These are phyloP conservation scores for Resseliella maxima DNA, from an alignment of 2,888 invertebrate genomes.

Conservation along the genomic window DNA sequence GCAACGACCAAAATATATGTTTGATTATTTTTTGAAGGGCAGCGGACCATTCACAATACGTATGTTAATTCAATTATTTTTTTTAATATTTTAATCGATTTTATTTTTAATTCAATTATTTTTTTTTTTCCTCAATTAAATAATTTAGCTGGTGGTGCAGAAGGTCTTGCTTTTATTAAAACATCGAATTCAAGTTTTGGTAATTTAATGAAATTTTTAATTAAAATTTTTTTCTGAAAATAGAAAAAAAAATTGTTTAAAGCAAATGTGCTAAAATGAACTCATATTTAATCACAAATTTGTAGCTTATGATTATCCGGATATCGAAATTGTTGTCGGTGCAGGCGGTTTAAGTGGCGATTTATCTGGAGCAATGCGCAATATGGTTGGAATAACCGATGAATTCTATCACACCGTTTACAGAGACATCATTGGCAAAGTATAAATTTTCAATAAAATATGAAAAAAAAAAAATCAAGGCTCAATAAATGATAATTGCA, in stretches of 20 bases:
- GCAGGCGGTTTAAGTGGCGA: constrained; percentile 82
- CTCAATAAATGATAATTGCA: too few species aligned
- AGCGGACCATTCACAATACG: constrained; percentile 78
- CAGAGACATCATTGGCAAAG: constrained; percentile 63
- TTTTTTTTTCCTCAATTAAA: background rate
- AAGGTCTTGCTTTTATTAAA: constrained; percentile 79
- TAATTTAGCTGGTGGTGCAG: constrained; percentile 75
- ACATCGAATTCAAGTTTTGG: constrained; percentile 71
- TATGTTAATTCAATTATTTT: background rate
- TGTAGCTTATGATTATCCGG: constrained; percentile 73
- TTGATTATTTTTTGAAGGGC: constrained; percentile 74
- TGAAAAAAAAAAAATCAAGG: too few species aligned
- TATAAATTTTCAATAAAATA: constrained; percentile 56
- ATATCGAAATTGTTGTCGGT: constrained; percentile 84
- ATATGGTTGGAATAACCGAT: constrained; percentile 71
- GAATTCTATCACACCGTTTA: constrained; percentile 68
- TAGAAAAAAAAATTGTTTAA: background rate
- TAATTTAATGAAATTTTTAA: constrained; percentile 59
- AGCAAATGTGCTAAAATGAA: background rate
- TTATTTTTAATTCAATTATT: background rate
- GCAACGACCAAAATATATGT: constrained; percentile 65
- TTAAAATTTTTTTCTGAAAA: background rate
- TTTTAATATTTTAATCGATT: background rate
- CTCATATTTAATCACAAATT: background rate
- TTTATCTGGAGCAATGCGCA: constrained; percentile 74